phyloP scores from a whole-genome alignment of 2,888 invertebrate genomes.

The Leptopilina myrica region DNA sequence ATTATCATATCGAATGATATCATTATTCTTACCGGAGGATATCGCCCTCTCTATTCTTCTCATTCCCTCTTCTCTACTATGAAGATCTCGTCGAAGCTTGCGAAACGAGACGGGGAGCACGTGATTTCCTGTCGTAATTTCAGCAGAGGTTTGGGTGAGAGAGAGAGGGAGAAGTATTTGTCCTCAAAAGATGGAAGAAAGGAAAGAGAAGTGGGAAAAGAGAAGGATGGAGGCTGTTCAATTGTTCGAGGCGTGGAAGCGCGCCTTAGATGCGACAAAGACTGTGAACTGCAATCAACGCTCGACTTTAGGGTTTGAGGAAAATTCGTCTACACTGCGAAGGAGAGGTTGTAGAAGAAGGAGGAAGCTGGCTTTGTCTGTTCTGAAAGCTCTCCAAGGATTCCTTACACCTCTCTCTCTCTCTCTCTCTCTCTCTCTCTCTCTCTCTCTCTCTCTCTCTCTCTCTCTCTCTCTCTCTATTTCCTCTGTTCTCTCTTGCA shows the following conservation, averaged over 20 bases:
- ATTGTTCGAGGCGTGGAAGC: constrained; percentile 73
- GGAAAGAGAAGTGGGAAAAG: constrained; percentile 53
- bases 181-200: constrained; percentile 43
- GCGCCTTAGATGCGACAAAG: constrained; percentile 73
- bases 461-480: too few species aligned
- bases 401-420: constrained; percentile 39
- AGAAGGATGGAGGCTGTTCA: constrained; percentile 53
- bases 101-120: constrained; percentile 53
- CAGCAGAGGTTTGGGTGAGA: constrained; percentile 54
- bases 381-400: constrained; percentile 69
- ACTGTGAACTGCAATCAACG: constrained; percentile 75
- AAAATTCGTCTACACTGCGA: constrained; percentile 51
- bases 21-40: constrained; percentile 48
- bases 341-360: constrained; percentile 55
- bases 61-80: constrained; percentile 44
- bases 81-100: constrained; percentile 50
- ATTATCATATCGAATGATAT: constrained; percentile 47
- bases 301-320: constrained; percentile 56
- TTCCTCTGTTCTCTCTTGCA: too few species aligned
- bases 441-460: not conserved
- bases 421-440: not conserved
- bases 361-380: constrained; percentile 72
- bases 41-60: constrained; percentile 56
- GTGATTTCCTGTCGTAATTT: constrained; percentile 63
- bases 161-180: constrained; percentile 38